Conservation (phyloP, 1,140 invertebrate species). For the Adoxophyes honmai region DNA sequence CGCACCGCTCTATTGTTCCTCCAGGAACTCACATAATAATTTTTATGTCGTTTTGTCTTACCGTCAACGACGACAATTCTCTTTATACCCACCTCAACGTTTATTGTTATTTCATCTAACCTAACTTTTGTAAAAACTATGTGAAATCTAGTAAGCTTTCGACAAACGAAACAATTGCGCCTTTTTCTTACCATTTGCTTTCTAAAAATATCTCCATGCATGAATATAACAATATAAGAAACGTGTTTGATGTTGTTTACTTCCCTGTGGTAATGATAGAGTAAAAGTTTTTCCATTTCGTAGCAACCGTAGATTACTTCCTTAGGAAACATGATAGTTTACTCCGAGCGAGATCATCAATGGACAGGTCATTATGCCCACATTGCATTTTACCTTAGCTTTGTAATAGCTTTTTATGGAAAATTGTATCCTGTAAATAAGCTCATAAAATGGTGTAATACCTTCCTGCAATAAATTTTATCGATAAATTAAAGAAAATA, state of each 20-base stretch:
- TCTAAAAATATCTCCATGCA: no score
- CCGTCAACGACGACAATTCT: conserved; percentile 17
- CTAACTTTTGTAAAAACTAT: no score
- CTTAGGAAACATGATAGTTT: conserved; percentile 1
- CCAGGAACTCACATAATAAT: conserved; percentile 19
- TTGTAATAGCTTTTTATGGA: conserved; percentile 8
- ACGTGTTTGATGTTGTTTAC: no score
- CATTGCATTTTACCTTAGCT: neutral
- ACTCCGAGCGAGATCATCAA: neutral
- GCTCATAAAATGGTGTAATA: neutral
- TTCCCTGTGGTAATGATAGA: neutral
- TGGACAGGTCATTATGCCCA: neutral
- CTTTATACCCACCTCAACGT: neutral
- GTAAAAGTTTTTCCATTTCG: conserved; percentile 10
- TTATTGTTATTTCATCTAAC: neutral
- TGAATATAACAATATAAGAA: no score
- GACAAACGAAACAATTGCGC: no score
- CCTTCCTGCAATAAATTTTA: neutral
- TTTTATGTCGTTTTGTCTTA: conserved; percentile 22
- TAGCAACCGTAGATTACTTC: neutral
- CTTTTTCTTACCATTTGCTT: no score
- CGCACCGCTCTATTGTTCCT: conserved; percentile 27
- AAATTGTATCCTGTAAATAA: neutral
- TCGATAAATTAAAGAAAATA: no score
- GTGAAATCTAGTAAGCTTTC: no score